These are phyloP conservation scores for Nerophis ophidion DNA, from an alignment of 2,113 vertebrate species.

Conservation along the genomic window DNA sequence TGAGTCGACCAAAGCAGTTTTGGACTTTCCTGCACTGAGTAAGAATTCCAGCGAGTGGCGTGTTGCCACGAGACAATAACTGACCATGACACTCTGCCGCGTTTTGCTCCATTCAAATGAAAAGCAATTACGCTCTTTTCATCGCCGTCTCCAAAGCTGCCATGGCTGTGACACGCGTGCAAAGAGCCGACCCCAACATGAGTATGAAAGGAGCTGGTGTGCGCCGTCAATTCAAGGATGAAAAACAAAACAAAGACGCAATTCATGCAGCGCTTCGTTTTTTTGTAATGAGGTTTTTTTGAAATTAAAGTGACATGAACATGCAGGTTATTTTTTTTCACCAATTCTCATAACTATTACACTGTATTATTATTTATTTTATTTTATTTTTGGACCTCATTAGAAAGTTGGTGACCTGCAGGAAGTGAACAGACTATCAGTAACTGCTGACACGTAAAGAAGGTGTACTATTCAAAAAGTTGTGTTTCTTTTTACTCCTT, in stretches of 20 bases:
- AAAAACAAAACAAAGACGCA: not conserved
- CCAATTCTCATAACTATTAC: no score
- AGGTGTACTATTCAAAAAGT: no score
- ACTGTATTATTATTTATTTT: no score
- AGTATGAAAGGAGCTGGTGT: not conserved
- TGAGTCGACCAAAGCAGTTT: not conserved
- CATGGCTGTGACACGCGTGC: not conserved
- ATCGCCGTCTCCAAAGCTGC: not conserved
- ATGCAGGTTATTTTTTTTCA: no score
- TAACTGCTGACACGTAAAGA: no score
- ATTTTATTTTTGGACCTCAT: no score
- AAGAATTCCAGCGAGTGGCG: not conserved
- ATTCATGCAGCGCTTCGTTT: not conserved
- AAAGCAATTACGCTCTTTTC: constrained; percentile 9
- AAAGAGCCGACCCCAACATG: not conserved
- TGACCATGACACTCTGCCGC: not conserved
- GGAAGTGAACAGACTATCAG: no score
- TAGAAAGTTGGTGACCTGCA: no score
- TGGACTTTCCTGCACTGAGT: not conserved
- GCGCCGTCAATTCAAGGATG: not conserved
- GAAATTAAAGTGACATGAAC: no score
- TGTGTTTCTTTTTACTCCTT: no score
- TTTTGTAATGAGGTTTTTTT: no score
- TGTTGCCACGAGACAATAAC: constrained; percentile 2
- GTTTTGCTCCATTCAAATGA: not conserved